phyloP scores from a whole-genome alignment of 2,113 vertebrate genomes.

The Chunga burmeisteri region DNA sequence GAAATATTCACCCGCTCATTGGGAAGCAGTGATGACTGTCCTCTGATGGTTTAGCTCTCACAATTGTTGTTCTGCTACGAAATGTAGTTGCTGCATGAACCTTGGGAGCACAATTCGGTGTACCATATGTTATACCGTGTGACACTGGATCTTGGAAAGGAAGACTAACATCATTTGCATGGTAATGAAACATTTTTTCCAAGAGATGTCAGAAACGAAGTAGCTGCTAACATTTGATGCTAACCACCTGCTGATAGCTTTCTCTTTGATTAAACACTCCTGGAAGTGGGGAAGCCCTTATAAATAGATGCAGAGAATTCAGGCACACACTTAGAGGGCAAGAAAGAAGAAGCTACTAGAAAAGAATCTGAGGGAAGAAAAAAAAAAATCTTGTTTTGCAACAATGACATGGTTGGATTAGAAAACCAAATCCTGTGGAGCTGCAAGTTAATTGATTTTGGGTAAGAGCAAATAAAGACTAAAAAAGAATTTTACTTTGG shows the following conservation, averaged over 20 bases:
- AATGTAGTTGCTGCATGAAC: background rate
- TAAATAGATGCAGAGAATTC: slow-evolving; percentile 6
- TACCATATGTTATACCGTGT: background rate
- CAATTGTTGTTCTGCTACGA: background rate
- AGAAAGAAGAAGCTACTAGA: background rate
- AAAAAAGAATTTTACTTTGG: background rate
- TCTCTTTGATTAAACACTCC: slow-evolving; percentile 30
- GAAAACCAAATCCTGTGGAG: background rate
- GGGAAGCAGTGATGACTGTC: background rate
- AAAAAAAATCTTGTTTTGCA: background rate
- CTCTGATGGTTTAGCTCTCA: background rate
- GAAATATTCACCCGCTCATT: background rate
- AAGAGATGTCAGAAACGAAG: background rate
- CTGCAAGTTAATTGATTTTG: background rate
- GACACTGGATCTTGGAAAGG: background rate
- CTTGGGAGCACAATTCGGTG: background rate
- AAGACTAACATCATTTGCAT: slow-evolving; percentile 24
- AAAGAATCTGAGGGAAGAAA: background rate
- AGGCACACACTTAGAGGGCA: background rate
- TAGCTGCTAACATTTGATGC: slow-evolving; percentile 17
- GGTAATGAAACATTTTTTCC: slow-evolving; percentile 32
- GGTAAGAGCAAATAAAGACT: background rate
- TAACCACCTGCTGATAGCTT: slow-evolving; percentile 23
- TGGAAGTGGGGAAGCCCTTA: slow-evolving; percentile 1
- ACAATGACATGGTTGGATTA: background rate